These are phyloP conservation scores for Gymnoscopelus braueri DNA, from an alignment of 2,797 vertebrate genomes.

Conservation along the genomic window DNA sequence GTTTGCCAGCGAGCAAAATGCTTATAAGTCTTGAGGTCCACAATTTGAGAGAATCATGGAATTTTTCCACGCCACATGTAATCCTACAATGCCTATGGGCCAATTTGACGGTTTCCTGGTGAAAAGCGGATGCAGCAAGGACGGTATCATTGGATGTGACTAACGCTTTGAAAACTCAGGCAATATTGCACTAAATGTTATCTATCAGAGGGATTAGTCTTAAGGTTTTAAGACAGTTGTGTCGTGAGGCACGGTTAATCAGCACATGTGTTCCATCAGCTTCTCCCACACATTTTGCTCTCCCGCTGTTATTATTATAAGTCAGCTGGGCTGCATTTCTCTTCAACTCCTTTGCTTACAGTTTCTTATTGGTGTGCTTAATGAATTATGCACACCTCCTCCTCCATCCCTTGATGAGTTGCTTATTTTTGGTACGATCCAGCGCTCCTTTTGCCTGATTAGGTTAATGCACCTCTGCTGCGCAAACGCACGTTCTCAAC, in stretches of 20 bases:
- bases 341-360: constrained; percentile 1
- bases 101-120: constrained; percentile 51
- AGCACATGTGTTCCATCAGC: constrained; percentile 55
- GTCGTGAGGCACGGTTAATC: constrained; percentile 55
- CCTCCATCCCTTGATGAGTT: too few species aligned
- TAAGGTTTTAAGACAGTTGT: constrained; percentile 46
- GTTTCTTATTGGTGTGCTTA: constrained; percentile 1
- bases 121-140: constrained; percentile 37
- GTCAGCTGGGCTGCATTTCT: constrained; percentile 35
- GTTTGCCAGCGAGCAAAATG: constrained; percentile 35
- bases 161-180: constrained; percentile 33
- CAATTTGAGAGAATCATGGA: constrained; percentile 31
- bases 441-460: too few species aligned
- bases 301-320: constrained; percentile 18
- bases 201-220: constrained; percentile 15
- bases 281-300: constrained; percentile 33
- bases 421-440: too few species aligned
- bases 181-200: constrained; percentile 16
- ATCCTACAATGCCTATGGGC: constrained; percentile 15
- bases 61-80: constrained; percentile 52
- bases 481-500: constrained; percentile 6
- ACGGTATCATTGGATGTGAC: constrained; percentile 32
- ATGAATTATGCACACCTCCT: not conserved
- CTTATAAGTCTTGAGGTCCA: constrained; percentile 39
- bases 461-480: too few species aligned